These are phyloP conservation scores for Myotis myotis DNA, from an alignment of 2,797 vertebrate species.

Conservation along the genomic window DNA sequence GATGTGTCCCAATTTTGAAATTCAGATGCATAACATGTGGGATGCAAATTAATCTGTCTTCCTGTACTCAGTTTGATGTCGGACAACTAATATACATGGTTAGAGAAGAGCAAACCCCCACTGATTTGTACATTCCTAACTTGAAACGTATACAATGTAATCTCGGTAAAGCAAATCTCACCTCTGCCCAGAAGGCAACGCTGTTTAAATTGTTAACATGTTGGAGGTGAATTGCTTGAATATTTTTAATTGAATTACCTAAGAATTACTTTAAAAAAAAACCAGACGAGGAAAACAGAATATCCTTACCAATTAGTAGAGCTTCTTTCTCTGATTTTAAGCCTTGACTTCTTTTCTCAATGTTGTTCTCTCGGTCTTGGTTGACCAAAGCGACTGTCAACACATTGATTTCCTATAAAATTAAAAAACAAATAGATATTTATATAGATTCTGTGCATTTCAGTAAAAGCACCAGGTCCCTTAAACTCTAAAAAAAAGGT, in stretches of 20 bases:
- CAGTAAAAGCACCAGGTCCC: conserved; percentile 57
- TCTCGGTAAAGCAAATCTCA: not conserved
- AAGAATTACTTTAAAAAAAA: not conserved
- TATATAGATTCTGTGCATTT: conserved; percentile 71
- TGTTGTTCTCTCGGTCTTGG: conserved; percentile 89
- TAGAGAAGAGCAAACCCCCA: not conserved
- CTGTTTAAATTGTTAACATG: not conserved
- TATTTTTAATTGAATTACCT: not conserved
- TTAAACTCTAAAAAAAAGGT: conserved; percentile 68
- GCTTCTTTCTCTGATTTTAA: conserved; percentile 95
- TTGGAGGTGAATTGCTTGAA: conserved; percentile 16
- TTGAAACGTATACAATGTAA: not conserved
- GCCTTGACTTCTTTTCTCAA: conserved; percentile 86
- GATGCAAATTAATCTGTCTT: not conserved
- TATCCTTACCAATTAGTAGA: conserved; percentile 92
- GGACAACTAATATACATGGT: not conserved
- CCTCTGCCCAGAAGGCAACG: conserved; percentile 17
- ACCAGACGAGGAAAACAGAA: not conserved
- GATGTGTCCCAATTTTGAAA: not conserved
- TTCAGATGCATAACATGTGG: not conserved
- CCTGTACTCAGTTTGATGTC: not conserved
- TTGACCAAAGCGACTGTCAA: conserved; percentile 87
- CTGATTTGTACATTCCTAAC: not conserved
- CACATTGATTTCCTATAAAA: conserved; percentile 90
- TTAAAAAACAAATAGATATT: conserved; percentile 68